These are phyloP conservation scores for Discoglossus pictus DNA, from an alignment of 2,797 vertebrate genomes.

Conservation along the genomic window DNA sequence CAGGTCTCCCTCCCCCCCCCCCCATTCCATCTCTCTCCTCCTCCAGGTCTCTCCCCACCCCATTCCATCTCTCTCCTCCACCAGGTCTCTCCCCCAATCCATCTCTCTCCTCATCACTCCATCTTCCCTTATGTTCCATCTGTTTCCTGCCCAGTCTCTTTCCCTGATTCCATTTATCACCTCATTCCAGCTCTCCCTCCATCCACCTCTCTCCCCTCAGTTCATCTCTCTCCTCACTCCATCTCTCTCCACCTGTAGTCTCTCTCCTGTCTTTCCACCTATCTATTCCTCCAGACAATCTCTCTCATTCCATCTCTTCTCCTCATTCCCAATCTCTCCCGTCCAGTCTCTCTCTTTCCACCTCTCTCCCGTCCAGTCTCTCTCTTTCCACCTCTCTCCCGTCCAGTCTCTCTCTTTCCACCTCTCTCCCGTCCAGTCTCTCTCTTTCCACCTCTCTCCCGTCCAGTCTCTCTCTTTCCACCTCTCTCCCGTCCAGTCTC, in stretches of 20 bases:
- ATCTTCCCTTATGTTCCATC: no score
- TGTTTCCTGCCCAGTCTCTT: slow-evolving; percentile 7
- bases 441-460: neutral
- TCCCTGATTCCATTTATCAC: neutral
- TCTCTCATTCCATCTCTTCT: no score
- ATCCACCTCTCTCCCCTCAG: slow-evolving; percentile 1
- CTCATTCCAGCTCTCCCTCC: slow-evolving; percentile 22
- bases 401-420: neutral
- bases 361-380: neutral
- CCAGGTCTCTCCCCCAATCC: no score
- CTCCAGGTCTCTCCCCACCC: no score
- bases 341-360: no score
- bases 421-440: neutral
- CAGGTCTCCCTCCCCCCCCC: no score
- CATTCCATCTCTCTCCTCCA: no score
- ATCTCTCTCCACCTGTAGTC: neutral
- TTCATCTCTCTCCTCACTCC: neutral
- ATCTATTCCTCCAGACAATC: no score
- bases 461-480: neutral
- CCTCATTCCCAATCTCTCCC: no score
- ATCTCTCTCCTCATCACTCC: no score
- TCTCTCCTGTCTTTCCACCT: no score
- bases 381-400: neutral
- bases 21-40: no score
- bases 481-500: neutral